These are phyloP conservation scores for Adineta ricciae DNA, from an alignment of 2,888 invertebrate genomes.

Conservation along the genomic window DNA sequence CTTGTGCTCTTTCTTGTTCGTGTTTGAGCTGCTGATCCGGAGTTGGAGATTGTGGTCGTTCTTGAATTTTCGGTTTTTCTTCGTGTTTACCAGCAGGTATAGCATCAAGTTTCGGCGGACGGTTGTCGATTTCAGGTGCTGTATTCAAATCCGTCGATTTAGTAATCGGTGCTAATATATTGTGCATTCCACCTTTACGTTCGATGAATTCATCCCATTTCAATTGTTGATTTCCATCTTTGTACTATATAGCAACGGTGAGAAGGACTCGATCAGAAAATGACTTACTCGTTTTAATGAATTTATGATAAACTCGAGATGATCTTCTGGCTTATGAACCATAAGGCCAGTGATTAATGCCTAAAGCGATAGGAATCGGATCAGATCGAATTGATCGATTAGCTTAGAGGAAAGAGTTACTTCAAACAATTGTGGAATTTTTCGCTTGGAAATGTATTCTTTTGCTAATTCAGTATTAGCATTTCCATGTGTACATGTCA, in stretches of 20 bases:
- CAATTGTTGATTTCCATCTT: background rate
- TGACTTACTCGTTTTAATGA: conserved; percentile 2
- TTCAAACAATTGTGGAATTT: conserved; percentile 31
- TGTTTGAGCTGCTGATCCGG: too few relatives aligned
- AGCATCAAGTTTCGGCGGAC: background rate
- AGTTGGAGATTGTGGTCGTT: background rate
- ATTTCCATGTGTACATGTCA: background rate
- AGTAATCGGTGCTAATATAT: background rate
- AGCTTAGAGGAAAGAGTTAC: background rate
- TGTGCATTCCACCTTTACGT: conserved; percentile 4
- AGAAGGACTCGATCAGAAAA: background rate
- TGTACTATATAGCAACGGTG: background rate
- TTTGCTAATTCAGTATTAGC: conserved; percentile 32
- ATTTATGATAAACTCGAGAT: conserved; percentile 30
- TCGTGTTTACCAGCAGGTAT: background rate
- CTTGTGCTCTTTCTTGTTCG: background rate
- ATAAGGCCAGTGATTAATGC: conserved; percentile 33
- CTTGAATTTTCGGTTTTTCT: background rate
- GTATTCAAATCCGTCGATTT: background rate
- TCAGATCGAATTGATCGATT: background rate
- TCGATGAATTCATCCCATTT: conserved; percentile 4
- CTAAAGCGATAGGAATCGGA: background rate
- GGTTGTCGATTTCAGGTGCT: background rate
- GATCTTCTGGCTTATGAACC: conserved; percentile 33
- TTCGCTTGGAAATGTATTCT: conserved; percentile 28